A percentile compares a stretch with the other conserved stretches of the same genome.
These are phyloP conservation scores for Coregonus suidteri DNA, from an alignment of 2,797 vertebrate genomes.

Conservation along the genomic window DNA sequence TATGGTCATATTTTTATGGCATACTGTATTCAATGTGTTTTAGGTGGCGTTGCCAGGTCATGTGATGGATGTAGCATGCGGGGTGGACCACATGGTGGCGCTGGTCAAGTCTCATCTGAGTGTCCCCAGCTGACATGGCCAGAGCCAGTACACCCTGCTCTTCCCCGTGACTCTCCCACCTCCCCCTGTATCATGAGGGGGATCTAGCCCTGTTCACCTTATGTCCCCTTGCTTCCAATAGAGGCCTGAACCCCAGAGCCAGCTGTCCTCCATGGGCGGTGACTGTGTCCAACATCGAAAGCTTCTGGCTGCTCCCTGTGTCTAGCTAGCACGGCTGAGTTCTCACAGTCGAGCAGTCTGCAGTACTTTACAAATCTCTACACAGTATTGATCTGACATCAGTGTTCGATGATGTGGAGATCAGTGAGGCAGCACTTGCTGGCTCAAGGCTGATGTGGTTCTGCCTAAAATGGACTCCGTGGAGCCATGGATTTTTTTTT, in stretches of 20 bases:
- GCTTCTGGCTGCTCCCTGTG: slow-evolving; percentile 17
- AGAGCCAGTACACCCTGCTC: background rate
- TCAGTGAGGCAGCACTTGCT: background rate
- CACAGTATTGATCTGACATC: background rate
- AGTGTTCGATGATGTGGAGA: background rate
- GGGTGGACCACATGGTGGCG: slow-evolving; percentile 95
- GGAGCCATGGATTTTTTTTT: background rate
- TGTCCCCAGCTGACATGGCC: background rate
- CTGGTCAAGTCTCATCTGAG: slow-evolving; percentile 88
- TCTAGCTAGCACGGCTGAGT: background rate
- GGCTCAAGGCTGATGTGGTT: background rate
- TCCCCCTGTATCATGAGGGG: too few species aligned
- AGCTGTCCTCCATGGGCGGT: slow-evolving; percentile 51
- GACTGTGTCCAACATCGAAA: slow-evolving; percentile 25
- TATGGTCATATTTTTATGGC: background rate
- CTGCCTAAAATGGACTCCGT: background rate
- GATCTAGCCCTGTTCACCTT: background rate
- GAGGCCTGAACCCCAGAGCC: background rate
- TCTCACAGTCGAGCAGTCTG: background rate
- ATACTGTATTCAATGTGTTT: slow-evolving; percentile 17
- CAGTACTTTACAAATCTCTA: background rate
- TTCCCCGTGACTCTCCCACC: background rate
- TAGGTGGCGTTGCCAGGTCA: slow-evolving; percentile 91
- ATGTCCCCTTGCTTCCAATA: background rate
- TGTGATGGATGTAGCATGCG: slow-evolving; percentile 88